A percentile compares a stretch with the other conserved stretches of the same genome.
phyloP scores from a whole-genome alignment of 2,888 invertebrate genomes.

The Rutpela maculata region DNA sequence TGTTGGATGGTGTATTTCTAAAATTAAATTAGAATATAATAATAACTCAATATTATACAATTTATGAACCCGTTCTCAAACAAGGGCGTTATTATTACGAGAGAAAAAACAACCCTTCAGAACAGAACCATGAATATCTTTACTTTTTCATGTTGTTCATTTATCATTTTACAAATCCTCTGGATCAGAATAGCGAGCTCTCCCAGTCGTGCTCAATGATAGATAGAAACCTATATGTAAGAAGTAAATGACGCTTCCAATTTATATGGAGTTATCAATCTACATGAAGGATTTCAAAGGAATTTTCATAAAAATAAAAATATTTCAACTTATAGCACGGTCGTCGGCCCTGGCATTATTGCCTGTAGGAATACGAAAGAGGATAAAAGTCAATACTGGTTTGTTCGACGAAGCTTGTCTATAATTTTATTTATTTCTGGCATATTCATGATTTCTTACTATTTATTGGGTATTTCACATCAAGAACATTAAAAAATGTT shows the following conservation, averaged over 20 bases:
- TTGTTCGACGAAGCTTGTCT: too few relatives aligned
- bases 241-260: constrained; percentile 25
- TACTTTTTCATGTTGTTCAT: constrained; percentile 22
- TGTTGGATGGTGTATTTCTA: too few relatives aligned
- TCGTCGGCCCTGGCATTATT: background rate
- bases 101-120: background rate
- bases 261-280: constrained; percentile 14
- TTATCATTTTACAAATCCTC: constrained; percentile 22
- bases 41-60: background rate
- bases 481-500: too few relatives aligned
- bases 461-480: too few relatives aligned
- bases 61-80: background rate
- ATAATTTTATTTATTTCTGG: too few relatives aligned
- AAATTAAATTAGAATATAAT: too few relatives aligned
- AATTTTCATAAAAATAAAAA: background rate
- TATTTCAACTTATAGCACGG: background rate
- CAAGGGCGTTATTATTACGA: background rate
- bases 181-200: background rate
- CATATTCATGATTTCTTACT: too few relatives aligned
- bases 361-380: too few relatives aligned
- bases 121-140: constrained; percentile 27
- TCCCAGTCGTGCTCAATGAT: background rate
- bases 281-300: constrained; percentile 5
- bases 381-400: too few relatives aligned
- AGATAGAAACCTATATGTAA: constrained; percentile 11